Evolutionary conservation across 2,797 vertebrate species (phyloP).

Genomic region (Myotis planiceps): DNA sequence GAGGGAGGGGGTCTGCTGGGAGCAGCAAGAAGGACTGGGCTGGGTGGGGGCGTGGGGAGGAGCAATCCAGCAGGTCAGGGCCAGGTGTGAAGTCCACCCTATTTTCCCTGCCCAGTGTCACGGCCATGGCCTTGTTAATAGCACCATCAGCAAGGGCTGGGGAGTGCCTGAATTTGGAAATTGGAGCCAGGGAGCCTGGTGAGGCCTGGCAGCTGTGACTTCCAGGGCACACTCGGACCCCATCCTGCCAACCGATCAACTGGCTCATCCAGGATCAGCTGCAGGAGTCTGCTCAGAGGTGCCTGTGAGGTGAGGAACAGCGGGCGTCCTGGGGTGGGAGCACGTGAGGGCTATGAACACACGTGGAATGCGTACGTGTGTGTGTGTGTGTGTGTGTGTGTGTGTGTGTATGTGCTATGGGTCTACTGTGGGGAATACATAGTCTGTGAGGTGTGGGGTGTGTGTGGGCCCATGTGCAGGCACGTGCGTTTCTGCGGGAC

Average conservation of each 20-base stretch:
- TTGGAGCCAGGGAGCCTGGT: background rate
- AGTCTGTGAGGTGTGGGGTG: background rate
- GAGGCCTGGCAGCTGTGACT: background rate
- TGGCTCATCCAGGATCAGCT: background rate
- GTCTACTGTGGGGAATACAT: fast-evolving
- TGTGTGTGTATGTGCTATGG: no score
- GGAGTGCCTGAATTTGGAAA: background rate
- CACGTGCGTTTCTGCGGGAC: background rate
- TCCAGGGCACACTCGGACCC: background rate
- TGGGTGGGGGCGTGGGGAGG: background rate
- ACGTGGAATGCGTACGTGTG: background rate
- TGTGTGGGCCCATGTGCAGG: no score
- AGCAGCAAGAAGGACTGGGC: background rate
- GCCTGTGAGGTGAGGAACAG: background rate
- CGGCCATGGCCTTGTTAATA: background rate
- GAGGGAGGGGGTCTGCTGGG: background rate
- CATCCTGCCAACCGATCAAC: no score
- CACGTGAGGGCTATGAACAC: fast-evolving
- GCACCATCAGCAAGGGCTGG: background rate
- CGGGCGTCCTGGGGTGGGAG: fast-evolving
- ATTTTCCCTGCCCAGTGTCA: background rate
- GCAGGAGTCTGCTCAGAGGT: background rate
- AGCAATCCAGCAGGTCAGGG: background rate
- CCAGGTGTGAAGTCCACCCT: background rate
- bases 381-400: fast-evolving